phyloP scores from a whole-genome alignment of 2,888 invertebrate genomes.

The Theristus sp. region DNA sequence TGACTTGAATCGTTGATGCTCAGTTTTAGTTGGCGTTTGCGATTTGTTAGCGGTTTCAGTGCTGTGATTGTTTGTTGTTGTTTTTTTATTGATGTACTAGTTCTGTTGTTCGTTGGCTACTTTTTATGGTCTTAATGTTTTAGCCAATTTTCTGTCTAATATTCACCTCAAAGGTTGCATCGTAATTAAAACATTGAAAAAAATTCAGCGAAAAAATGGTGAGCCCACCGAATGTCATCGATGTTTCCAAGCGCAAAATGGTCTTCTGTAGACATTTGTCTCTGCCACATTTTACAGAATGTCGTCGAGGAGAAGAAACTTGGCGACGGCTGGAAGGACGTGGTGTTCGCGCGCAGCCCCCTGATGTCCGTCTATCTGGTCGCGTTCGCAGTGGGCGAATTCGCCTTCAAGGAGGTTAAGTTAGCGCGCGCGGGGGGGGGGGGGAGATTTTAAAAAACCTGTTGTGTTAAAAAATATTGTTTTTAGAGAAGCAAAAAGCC shows the following conservation, averaged over 20 bases:
- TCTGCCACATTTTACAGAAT: not conserved
- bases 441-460: slow-evolving; percentile 52
- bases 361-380: slow-evolving; percentile 83
- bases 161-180: too few relatives aligned
- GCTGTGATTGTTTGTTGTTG: too few relatives aligned
- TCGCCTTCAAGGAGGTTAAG: slow-evolving; percentile 57
- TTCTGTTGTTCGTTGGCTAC: too few relatives aligned
- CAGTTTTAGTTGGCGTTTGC: too few relatives aligned
- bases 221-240: not conserved
- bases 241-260: not conserved
- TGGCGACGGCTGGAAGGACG: slow-evolving; percentile 43
- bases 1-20: too few relatives aligned
- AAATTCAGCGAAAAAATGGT: not conserved
- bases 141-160: too few relatives aligned
- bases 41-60: too few relatives aligned
- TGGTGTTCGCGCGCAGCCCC: slow-evolving; percentile 61
- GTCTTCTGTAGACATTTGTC: not conserved
- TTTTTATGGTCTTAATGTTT: too few relatives aligned
- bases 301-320: not conserved
- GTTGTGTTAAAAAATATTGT: not conserved
- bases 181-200: too few relatives aligned
- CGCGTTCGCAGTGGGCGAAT: slow-evolving; percentile 76
- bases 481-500: too few relatives aligned
- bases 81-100: too few relatives aligned
- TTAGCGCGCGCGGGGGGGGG: slow-evolving; percentile 72